Evolutionary conservation across 35 echinoderm and acorn worm species (phyloP), one percentile per base, ranked within the genome.

Genomic region (Lytechinus pictus): DNA sequence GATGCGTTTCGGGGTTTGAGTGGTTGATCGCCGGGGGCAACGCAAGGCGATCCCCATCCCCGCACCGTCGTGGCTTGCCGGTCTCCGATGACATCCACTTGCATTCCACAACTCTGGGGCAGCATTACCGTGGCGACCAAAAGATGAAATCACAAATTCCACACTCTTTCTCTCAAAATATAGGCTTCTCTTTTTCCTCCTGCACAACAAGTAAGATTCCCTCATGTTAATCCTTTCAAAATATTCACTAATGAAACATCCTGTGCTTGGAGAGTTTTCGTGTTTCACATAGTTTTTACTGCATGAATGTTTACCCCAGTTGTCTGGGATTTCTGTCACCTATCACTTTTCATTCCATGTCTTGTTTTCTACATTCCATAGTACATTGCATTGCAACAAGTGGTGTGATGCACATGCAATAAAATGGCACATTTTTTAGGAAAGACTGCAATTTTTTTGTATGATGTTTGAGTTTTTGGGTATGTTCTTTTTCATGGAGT

Each of bases 1-100:
- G 92, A 93, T 93, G 92, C 92, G 54, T 54, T 93, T 57, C 92
- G 52, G 92, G 92, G 92, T 93, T 93, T 93, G 92, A 93, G 92
- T 93, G 92, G 92, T 93, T 93, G 92, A 57, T 93, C 54, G 92
- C 92, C 92, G 92, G 52, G 92, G 92, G 92, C 92, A 57, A 93
- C 92, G 92, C 92, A 93, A 93, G 6, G 54, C 54, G 55, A 93
- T 93, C 92, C n/a, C 14, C 53, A 27, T 93, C 92, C 92, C 54
- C 57, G 54, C 92, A 55, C 92, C 54, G n/a, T 5, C 92, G 13
- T 5, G 14, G 92, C 92, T 10, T 28, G 53, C 52, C 92, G 9
- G 55, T 54, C 92, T 93, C 92, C 29, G 11, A 57, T 93, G 92
- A 93, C 92, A 57, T 54, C 52, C 53, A 54, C 92, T 57, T 53